A percentile compares a stretch with the other conserved stretches of the same genome.
Conservation (phyloP, 2,797 vertebrate genomes). For the Tokudaia tokunoshimensis region DNA sequence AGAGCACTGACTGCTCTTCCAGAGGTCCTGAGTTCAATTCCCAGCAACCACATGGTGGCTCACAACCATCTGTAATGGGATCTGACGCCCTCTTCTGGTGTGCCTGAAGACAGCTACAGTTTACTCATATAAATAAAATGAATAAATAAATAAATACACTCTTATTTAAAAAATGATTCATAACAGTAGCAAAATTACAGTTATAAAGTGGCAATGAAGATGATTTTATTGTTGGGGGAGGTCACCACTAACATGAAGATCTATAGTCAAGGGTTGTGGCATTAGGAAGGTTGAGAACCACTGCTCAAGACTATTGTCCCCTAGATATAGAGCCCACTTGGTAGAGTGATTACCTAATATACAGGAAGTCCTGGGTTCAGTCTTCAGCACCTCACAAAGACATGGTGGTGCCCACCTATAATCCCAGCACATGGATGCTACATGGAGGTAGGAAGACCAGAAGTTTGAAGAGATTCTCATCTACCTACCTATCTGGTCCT, state of each 20-base stretch:
- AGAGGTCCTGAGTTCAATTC: too few relatives aligned
- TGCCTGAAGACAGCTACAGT: too few relatives aligned
- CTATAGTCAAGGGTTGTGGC: neutral
- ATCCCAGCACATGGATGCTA: neutral
- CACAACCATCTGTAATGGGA: too few relatives aligned
- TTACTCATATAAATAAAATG: too few relatives aligned
- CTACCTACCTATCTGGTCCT: neutral
- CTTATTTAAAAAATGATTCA: neutral
- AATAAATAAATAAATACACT: too few relatives aligned
- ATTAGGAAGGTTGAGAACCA: neutral
- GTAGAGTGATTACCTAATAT: neutral
- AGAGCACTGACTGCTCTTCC: too few relatives aligned
- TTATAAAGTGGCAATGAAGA: neutral
- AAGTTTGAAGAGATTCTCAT: neutral
- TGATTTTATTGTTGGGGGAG: neutral
- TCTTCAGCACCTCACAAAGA: neutral
- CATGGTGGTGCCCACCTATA: too few relatives aligned
- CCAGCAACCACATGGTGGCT: too few relatives aligned
- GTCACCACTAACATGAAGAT: neutral
- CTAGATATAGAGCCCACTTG: neutral
- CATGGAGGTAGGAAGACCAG: neutral
- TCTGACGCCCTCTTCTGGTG: too few relatives aligned
- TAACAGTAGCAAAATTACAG: neutral
- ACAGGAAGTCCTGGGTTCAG: neutral
- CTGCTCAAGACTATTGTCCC: neutral